Base-by-base conservation (phyloP, 2,888 invertebrate genomes). In the Diloba caeruleocephala region DNA sequence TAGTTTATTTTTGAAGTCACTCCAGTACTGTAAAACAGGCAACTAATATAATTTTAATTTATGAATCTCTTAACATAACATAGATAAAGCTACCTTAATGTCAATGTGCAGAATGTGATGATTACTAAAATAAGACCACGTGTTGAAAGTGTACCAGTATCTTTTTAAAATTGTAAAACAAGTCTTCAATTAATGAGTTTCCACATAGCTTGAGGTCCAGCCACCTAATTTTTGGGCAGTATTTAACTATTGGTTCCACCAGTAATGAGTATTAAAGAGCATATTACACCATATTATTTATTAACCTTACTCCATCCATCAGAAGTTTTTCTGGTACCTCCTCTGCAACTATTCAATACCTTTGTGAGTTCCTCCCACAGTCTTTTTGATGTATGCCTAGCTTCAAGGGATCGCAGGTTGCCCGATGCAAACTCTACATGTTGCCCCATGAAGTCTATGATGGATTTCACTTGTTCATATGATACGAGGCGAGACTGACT, bases 281-380 rank as follows among this genome's bases (percentile, higher is more conserved):
- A 1, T 33, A 2, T 15, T 33, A n/a, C 12, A 12, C 9, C 12
- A 6, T 28, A 41, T 26, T 29, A 46, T 14, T 37, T 71, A 71
- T 63, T 71, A 71, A 83, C 84, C 86, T 84, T 87, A 76, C 90
- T 90, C 90, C 90, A 90, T 23, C 87, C 86, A 62, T 87, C 79
- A 14, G 81, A 65, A 29, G 80, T 81, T 49, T 88, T 88, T 43
- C 66, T 78, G 0, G 82, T 79, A 9, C 89, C 89, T 25, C 69
- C 76, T 19, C 73, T 71, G 39, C 79, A 78, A 46, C 12, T 55
- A 17, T 90, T 89, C 4, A 90, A 61, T 5, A 74, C 72, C 29
- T 77, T 80, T 1, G 88, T 78, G 0, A 89, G 77, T 14, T 90
- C 85, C 2, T 60, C 74, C 89, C 90, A 89, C 1, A 88, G 72